Evolutionary conservation across 1,140 invertebrate genomes (phyloP).

Genomic region (Sycophila sp.): DNA sequence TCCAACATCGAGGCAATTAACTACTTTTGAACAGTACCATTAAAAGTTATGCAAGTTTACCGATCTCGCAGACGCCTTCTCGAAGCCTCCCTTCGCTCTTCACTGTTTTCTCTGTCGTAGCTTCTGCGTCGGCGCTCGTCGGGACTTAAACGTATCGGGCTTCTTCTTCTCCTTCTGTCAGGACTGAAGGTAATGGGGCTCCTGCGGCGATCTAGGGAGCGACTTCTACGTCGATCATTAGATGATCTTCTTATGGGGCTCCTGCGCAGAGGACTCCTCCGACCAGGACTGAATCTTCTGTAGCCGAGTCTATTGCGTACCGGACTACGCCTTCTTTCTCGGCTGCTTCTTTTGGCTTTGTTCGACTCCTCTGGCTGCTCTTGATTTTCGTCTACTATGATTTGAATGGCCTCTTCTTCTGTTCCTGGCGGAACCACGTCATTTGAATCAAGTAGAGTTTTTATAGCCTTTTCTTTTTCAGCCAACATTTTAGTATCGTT

Average conservation of each 20-base stretch:
- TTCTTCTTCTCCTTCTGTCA: slow-evolving; percentile 43
- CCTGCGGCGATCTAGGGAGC: no score
- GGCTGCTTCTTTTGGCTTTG: slow-evolving; percentile 51
- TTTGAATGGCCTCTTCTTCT: slow-evolving; percentile 59
- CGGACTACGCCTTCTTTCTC: slow-evolving; percentile 46
- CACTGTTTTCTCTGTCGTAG: slow-evolving; percentile 51
- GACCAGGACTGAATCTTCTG: slow-evolving; percentile 50
- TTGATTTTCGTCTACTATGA: slow-evolving; percentile 55
- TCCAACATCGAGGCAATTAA: no score
- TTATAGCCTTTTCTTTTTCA: slow-evolving; percentile 64
- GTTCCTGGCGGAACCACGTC: slow-evolving; percentile 63
- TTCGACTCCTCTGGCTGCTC: slow-evolving; percentile 42
- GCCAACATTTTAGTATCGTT: slow-evolving; percentile 61
- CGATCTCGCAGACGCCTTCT: slow-evolving; percentile 54
- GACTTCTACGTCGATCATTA: slow-evolving; percentile 51
- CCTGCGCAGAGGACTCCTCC: slow-evolving; percentile 44
- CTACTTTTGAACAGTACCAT: slow-evolving; percentile 26
- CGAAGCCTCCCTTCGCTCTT: slow-evolving; percentile 51
- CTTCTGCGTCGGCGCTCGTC: slow-evolving; percentile 48
- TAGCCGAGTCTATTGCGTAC: slow-evolving; percentile 47
- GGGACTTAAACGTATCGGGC: slow-evolving; percentile 36
- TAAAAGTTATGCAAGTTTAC: slow-evolving; percentile 45
- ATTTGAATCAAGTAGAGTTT: slow-evolving; percentile 61
- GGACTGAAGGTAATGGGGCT: slow-evolving; percentile 50
- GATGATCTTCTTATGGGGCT: slow-evolving; percentile 44